Evolutionary conservation across 1,140 invertebrate species (phyloP).

Genomic region (Ceratoteleas bidentatus): DNA sequence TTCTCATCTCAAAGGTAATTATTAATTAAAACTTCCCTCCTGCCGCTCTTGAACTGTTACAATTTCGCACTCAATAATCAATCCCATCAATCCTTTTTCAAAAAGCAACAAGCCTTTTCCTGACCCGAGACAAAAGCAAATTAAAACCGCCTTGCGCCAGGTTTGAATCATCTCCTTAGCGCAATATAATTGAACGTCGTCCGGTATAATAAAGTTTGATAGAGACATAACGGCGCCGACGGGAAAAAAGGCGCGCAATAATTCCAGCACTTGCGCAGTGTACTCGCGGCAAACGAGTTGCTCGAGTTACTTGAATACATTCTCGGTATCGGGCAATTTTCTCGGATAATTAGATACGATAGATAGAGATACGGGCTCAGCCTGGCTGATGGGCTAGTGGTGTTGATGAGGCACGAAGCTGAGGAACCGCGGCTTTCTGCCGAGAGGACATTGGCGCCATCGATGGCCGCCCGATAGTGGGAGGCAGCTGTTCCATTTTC

Average conservation of each 20-base stretch:
- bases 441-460: slow-evolving; percentile 60
- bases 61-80: no score
- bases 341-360: slow-evolving; percentile 73
- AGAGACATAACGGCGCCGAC: slow-evolving; percentile 61
- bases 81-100: no score
- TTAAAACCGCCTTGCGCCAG: slow-evolving; percentile 4
- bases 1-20: no score
- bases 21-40: no score
- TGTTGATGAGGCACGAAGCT: slow-evolving; percentile 35
- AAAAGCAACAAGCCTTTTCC: not conserved
- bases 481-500: slow-evolving; percentile 74
- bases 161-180: slow-evolving; percentile 3
- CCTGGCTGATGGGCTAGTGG: slow-evolving; percentile 52
- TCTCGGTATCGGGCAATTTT: slow-evolving; percentile 70
- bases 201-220: slow-evolving; percentile 51
- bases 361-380: slow-evolving; percentile 64
- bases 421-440: slow-evolving; percentile 41
- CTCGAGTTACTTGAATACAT: slow-evolving; percentile 58
- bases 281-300: slow-evolving; percentile 39
- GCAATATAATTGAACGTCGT: slow-evolving; percentile 23
- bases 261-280: slow-evolving; percentile 38
- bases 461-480: slow-evolving; percentile 67
- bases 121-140: not conserved
- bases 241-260: slow-evolving; percentile 36
- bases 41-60: no score